Conservation (phyloP, 2,888 invertebrate species). For the Lycocerus yunnanus region DNA sequence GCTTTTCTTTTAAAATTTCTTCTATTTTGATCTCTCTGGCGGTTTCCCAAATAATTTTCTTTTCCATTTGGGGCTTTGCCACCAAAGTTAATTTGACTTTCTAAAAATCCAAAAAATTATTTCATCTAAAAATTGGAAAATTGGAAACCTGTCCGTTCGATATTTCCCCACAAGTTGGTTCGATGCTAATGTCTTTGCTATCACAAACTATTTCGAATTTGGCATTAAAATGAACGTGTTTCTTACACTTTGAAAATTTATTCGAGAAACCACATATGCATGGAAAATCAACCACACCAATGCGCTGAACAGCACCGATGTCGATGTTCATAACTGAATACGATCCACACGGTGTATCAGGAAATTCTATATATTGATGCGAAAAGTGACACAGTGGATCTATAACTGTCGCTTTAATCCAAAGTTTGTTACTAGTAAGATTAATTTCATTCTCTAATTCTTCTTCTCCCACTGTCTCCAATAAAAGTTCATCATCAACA, state of each 20-base stretch:
- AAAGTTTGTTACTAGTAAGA: constrained; percentile 21
- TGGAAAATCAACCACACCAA: background rate
- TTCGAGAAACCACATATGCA: constrained; percentile 32
- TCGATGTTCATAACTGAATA: constrained; percentile 36
- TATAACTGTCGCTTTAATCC: constrained; percentile 29
- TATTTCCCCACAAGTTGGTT: constrained; percentile 39
- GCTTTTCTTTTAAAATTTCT: constrained; percentile 29
- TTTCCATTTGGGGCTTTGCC: constrained; percentile 36
- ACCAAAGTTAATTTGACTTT: constrained; percentile 32
- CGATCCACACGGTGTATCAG: constrained; percentile 44
- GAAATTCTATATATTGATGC: constrained; percentile 38
- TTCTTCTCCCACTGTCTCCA: constrained; percentile 1
- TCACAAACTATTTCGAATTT: constrained; percentile 38
- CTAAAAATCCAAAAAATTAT: constrained; percentile 24
- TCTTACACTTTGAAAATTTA: constrained; percentile 6
- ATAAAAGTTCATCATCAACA: background rate
- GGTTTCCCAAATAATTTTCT: constrained; percentile 33
- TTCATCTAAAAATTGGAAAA: background rate
- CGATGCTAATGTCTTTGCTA: constrained; percentile 34
- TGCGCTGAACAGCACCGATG: constrained; percentile 25
- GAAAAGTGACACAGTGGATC: constrained; percentile 36
- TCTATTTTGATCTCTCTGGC: constrained; percentile 31
- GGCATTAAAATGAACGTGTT: constrained; percentile 23
- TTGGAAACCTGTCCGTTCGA: constrained; percentile 29
- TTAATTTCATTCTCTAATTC: background rate